phyloP scores from a whole-genome alignment of 2,797 vertebrate genomes.

The Moxostoma hubbsi region DNA sequence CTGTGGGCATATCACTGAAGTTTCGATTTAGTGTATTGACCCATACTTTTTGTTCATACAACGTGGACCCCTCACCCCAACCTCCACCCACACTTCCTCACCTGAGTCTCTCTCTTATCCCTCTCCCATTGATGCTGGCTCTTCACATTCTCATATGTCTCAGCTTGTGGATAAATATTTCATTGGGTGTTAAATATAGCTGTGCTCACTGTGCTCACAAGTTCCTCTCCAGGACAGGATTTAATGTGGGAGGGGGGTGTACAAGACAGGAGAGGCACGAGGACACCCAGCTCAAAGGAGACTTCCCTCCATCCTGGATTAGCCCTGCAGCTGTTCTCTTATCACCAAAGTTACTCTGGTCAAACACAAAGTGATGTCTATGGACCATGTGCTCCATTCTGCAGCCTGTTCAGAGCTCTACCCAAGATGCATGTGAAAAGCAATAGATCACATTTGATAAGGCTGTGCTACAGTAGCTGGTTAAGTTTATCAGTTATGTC shows the following conservation, averaged over 20 bases:
- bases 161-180: slow-evolving; percentile 63
- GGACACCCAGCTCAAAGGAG: slow-evolving; percentile 49
- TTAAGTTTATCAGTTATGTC: slow-evolving; percentile 31
- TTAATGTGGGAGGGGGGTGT: slow-evolving; percentile 15
- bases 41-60: slow-evolving; percentile 5
- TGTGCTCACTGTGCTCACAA: slow-evolving; percentile 47
- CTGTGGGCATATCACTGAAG: not conserved
- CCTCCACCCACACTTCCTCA: slow-evolving; percentile 32
- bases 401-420: slow-evolving; percentile 19
- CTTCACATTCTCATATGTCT: slow-evolving; percentile 58
- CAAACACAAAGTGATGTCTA: slow-evolving; percentile 46
- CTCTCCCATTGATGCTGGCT: slow-evolving; percentile 57
- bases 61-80: slow-evolving; percentile 17
- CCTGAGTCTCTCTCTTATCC: not conserved
- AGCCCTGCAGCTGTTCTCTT: slow-evolving; percentile 37
- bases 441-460: slow-evolving; percentile 31
- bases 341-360: slow-evolving; percentile 53
- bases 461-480: not conserved
- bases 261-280: slow-evolving; percentile 22
- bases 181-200: slow-evolving; percentile 64
- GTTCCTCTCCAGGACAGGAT: slow-evolving; percentile 50
- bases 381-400: slow-evolving; percentile 20
- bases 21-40: slow-evolving; percentile 20
- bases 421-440: slow-evolving; percentile 15
- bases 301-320: slow-evolving; percentile 39